Evolutionary conservation across 2,888 invertebrate species (phyloP), one percentile per base, ranked within the genome.

Genomic region (Hetaerina titia): DNA sequence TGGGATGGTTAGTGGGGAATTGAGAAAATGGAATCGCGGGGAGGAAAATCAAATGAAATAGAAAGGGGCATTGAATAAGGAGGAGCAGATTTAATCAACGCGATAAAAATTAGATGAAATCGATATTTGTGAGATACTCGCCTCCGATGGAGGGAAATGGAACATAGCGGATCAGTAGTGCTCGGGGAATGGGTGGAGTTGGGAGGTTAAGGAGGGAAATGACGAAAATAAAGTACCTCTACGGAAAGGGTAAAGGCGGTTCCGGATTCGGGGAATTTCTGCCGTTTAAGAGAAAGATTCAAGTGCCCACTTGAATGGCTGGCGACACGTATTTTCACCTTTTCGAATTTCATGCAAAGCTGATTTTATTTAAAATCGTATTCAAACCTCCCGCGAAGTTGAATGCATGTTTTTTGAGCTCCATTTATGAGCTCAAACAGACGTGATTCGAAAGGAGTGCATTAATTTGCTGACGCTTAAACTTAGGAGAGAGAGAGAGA

Each of bases 21-120:
- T 63, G 90, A 63, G 90, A 63, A 63, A 90, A 63, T 31, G 45
- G 31, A 63, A 63, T 90, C 57, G 25, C 31, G 57, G 90, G 45
- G n/a, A 60, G 90, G 90, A 63, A 45, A 31, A 81, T 81, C 25
- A 81, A 57, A 60, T 90, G 63, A 63, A 63, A 90, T 31, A 90
- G 63, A 60, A 63, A 60, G 90, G 81, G 9, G 15, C 5, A 31
- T 81, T 11, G 81, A 31, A 81, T 11, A 31, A 15, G 22, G 25
- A 31, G 81, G 81, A 13, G 25, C n/a, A 31, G 81, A 15, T 81
- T 45, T 60, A 31, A 90, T 90, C 90, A 63, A 25, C 63, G 90
- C 63, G 60, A 63, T 90, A 90, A 57, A 58, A 90, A 63, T 90
- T 90, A 63, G 90, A 90, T 90, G 8, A 63, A 31, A 31, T 63